Percentiles rank a stretch among this genome's conserved stretches.
Conservation (phyloP, 2,888 invertebrate species). For the Eupithecia abbreviata region DNA sequence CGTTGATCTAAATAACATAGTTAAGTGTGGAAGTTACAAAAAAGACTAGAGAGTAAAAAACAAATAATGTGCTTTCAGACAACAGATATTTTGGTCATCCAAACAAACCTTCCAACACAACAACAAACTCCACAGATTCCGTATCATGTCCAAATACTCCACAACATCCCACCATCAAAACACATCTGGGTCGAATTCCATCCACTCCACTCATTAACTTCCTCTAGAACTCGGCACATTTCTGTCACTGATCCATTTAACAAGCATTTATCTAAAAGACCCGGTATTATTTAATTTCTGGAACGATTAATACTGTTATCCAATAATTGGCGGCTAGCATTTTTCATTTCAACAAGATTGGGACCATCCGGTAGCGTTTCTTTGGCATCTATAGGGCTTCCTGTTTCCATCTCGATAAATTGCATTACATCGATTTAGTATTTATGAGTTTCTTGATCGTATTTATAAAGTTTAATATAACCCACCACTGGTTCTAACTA, state of each 20-base stretch:
- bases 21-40: neutral
- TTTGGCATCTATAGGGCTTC: slow-evolving; percentile 16
- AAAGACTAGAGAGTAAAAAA: neutral
- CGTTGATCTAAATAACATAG: neutral
- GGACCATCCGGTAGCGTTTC: slow-evolving; percentile 29
- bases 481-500: neutral
- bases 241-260: slow-evolving; percentile 64
- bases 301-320: slow-evolving; percentile 65
- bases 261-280: slow-evolving; percentile 56
- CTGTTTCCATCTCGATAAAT: slow-evolving; percentile 21
- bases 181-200: slow-evolving; percentile 68
- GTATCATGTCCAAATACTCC: slow-evolving; percentile 35
- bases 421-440: slow-evolving; percentile 17
- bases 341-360: slow-evolving; percentile 32
- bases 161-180: slow-evolving; percentile 52
- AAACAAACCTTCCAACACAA: slow-evolving; percentile 1
- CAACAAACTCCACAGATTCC: slow-evolving; percentile 2
- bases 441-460: slow-evolving; percentile 20
- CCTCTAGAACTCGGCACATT: slow-evolving; percentile 63
- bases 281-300: slow-evolving; percentile 69
- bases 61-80: neutral
- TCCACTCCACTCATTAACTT: slow-evolving; percentile 63
- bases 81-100: slow-evolving; percentile 4
- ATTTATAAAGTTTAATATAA: slow-evolving; percentile 13
- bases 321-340: slow-evolving; percentile 42